Conservation (phyloP, 2,113 vertebrate genomes). For the Poeciliopsis prolifica region DNA sequence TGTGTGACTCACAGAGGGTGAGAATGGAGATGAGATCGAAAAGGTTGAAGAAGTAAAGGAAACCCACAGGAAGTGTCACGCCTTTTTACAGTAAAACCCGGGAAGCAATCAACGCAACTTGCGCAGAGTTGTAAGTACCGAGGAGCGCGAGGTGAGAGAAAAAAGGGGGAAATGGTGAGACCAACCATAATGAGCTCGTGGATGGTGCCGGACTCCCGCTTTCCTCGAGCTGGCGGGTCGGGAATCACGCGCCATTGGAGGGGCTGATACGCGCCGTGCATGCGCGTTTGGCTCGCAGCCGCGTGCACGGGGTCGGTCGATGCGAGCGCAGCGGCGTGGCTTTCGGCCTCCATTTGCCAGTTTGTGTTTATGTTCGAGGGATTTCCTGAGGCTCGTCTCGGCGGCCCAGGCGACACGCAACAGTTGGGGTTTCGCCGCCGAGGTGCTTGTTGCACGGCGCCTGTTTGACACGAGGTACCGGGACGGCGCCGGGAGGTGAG, state of each 20-base stretch:
- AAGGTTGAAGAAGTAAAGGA: conserved; percentile 53
- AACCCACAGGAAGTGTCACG: conserved; percentile 13
- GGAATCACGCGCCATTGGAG: conserved; percentile 72
- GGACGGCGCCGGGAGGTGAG: conserved; percentile 39
- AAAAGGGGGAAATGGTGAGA: conserved; percentile 1
- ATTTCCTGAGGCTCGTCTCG: conserved; percentile 5
- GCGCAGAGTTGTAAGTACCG: conserved; percentile 32
- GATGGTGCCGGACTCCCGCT: conserved; percentile 58
- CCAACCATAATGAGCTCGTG: conserved; percentile 13
- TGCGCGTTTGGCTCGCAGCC: conserved; percentile 52
- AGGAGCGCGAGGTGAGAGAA: conserved; percentile 48
- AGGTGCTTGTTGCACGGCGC: neutral
- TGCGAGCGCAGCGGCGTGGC: conserved; percentile 64
- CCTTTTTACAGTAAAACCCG: neutral
- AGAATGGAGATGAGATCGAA: conserved; percentile 51
- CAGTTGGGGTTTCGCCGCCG: conserved; percentile 45
- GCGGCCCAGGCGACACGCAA: conserved; percentile 40
- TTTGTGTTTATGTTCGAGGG: conserved; percentile 70
- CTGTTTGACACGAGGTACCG: conserved; percentile 26
- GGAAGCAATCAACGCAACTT: conserved; percentile 45
- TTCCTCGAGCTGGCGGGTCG: conserved; percentile 51
- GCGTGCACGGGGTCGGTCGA: conserved; percentile 64
- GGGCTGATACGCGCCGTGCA: conserved; percentile 54
- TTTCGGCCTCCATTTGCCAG: conserved; percentile 76
- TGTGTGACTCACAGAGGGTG: conserved; percentile 19